Evolutionary conservation across 2,888 invertebrate genomes (phyloP).

Genomic region (Caenorhabditis sulstoni): DNA sequence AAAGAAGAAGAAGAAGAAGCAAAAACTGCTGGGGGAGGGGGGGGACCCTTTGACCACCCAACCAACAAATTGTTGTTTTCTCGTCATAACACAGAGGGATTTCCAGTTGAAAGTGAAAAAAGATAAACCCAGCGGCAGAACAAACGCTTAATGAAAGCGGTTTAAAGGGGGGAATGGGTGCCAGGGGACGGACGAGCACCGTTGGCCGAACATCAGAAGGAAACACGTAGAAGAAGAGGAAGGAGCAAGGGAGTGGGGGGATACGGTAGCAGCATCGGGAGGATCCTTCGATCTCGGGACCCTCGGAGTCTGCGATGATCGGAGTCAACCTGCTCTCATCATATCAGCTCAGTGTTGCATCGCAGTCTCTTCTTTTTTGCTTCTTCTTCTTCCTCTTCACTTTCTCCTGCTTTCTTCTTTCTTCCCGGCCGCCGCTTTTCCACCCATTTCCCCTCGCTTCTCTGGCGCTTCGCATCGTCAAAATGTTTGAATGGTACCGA

Average conservation of each 20-base stretch:
- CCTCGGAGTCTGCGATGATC: no score
- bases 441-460: constrained; percentile 8
- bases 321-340: not conserved
- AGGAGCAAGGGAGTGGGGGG: not conserved
- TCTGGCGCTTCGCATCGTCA: constrained; percentile 4
- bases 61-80: constrained; percentile 14
- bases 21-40: constrained; percentile 19
- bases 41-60: constrained; percentile 7
- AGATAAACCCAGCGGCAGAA: constrained; percentile 8
- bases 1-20: constrained; percentile 7
- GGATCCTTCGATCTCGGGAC: not conserved
- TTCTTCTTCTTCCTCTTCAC: constrained; percentile 11
- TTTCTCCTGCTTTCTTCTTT: constrained; percentile 6
- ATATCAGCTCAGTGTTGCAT: constrained; percentile 11
- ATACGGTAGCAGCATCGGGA: not conserved
- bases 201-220: constrained; percentile 2
- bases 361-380: constrained; percentile 1
- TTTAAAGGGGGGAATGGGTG: constrained; percentile 8
- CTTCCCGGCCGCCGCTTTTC: constrained; percentile 3
- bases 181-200: constrained; percentile 18
- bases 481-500: constrained; percentile 46
- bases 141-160: constrained; percentile 25
- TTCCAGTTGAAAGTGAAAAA: not conserved
- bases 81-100: not conserved
- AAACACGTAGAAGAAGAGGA: not conserved